Conservation (phyloP, 2,888 invertebrate species). For the Mystacides longicornis region DNA sequence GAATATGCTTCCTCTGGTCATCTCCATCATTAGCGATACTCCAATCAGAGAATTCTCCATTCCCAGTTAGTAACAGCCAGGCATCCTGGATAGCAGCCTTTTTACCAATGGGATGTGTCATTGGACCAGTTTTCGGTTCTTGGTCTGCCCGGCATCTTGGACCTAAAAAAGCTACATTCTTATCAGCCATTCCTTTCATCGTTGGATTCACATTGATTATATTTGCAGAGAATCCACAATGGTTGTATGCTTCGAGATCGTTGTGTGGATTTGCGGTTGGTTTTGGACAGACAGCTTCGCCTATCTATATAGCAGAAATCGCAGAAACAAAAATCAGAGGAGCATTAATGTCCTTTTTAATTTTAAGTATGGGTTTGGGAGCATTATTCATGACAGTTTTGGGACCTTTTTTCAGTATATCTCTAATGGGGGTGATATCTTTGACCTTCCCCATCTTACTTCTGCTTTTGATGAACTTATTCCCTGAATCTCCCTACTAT, state of each 20-base stretch:
- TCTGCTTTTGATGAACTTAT: slow-evolving; percentile 18
- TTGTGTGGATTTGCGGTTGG: slow-evolving; percentile 24
- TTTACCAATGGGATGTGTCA: slow-evolving; percentile 21
- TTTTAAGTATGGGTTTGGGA: slow-evolving; percentile 20
- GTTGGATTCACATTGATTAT: slow-evolving; percentile 19
- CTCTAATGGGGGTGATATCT: slow-evolving; percentile 18
- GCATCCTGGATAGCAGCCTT: slow-evolving; percentile 33
- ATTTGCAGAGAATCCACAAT: slow-evolving; percentile 25
- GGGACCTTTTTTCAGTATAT: slow-evolving; percentile 24
- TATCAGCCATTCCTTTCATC: slow-evolving; percentile 20
- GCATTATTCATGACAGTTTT: slow-evolving; percentile 21
- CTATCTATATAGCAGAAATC: slow-evolving; percentile 26
- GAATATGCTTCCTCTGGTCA: slow-evolving; percentile 38
- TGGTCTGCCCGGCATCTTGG: slow-evolving; percentile 19
- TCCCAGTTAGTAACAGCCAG: slow-evolving; percentile 32
- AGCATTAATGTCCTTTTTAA: slow-evolving; percentile 21
- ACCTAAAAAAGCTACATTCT: slow-evolving; percentile 18
- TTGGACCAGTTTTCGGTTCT: slow-evolving; percentile 19
- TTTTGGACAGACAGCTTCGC: slow-evolving; percentile 20
- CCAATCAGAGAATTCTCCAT: slow-evolving; percentile 31
- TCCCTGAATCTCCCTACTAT: slow-evolving; percentile 26
- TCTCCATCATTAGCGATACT: slow-evolving; percentile 35
- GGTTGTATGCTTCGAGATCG: slow-evolving; percentile 32
- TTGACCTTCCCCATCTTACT: slow-evolving; percentile 22
- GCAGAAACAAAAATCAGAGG: slow-evolving; percentile 25